Percentiles rank a stretch among this genome's conserved stretches.
Conservation (phyloP, 1,140 invertebrate species). For the Phenacoccus solenopsis region DNA sequence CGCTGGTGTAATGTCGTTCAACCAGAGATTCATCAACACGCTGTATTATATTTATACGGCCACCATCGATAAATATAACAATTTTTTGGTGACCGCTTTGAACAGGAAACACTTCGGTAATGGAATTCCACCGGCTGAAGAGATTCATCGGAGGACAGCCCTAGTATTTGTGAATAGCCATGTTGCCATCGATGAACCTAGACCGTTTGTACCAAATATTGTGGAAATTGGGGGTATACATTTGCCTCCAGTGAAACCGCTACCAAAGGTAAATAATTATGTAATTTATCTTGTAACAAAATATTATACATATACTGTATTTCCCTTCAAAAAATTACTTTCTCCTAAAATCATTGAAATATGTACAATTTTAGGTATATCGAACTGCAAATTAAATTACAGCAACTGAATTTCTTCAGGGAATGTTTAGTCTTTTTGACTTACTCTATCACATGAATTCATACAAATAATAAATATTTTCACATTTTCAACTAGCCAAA, state of each 20-base stretch:
- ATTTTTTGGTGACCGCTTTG: not conserved
- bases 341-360: too few species aligned
- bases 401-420: too few species aligned
- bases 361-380: too few species aligned
- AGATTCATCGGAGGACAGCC: conserved; percentile 33
- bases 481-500: too few species aligned
- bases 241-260: conserved; percentile 27
- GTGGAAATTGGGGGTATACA: conserved; percentile 48
- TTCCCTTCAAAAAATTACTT: too few species aligned
- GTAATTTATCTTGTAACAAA: too few species aligned
- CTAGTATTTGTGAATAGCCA: conserved; percentile 44
- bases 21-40: not conserved
- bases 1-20: conserved; percentile 22
- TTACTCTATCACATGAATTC: too few species aligned
- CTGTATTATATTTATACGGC: not conserved
- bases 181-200: conserved; percentile 36
- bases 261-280: conserved; percentile 21
- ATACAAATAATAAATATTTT: too few species aligned
- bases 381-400: too few species aligned
- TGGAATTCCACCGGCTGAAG: conserved; percentile 41
- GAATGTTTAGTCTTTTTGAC: too few species aligned
- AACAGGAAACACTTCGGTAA: conserved; percentile 38
- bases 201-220: conserved; percentile 36
- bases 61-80: not conserved
- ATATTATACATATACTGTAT: too few species aligned